Conservation (phyloP, 2,797 vertebrate genomes). For the Tangara arthus region DNA sequence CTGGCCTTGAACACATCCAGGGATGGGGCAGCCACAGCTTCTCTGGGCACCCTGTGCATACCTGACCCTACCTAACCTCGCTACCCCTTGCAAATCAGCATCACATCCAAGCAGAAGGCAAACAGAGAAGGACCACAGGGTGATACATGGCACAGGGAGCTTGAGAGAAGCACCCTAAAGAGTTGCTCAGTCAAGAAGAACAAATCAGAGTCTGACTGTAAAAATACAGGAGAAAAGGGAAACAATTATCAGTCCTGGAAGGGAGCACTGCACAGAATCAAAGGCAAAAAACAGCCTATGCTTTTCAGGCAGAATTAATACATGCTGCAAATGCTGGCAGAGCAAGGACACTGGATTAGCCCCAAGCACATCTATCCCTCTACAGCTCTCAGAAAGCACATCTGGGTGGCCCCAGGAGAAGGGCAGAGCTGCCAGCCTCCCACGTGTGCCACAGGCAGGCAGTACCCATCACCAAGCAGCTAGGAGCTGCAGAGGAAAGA, state of each 20-base stretch:
- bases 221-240: not conserved
- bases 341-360: not conserved
- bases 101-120: not conserved
- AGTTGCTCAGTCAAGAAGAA: not conserved
- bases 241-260: not conserved
- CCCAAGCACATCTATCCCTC: not conserved
- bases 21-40: not conserved
- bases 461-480: not conserved
- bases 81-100: not conserved
- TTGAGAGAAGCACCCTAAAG: not conserved
- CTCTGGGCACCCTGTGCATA: not conserved
- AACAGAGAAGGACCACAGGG: not conserved
- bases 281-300: not conserved
- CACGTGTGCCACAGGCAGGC: fast-evolving
- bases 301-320: not conserved
- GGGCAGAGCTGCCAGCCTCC: not conserved
- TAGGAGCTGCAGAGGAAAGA: fast-evolving
- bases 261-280: not conserved
- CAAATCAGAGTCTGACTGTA: not conserved
- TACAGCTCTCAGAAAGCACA: not conserved
- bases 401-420: not conserved
- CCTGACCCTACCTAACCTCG: not conserved
- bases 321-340: not conserved
- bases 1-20: not conserved
- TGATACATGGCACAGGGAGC: fast-evolving